Percentiles rank a stretch among this genome's conserved stretches.
phyloP scores from a whole-genome alignment of 2,797 vertebrate species.

The Phataginus tetradactyla region DNA sequence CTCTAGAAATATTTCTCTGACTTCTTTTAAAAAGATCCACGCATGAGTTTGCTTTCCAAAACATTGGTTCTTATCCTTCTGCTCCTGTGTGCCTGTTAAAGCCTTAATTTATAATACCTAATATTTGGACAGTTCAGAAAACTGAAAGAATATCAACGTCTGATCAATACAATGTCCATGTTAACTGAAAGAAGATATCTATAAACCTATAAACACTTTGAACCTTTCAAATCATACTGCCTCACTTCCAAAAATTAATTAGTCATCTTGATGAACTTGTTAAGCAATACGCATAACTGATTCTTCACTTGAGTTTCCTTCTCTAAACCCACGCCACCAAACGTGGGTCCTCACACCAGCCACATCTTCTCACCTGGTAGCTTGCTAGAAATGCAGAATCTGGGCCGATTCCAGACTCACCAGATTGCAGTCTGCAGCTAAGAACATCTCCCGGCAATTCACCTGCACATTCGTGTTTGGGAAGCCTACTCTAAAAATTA shows the following conservation, averaged over 20 bases:
- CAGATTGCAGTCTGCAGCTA: neutral
- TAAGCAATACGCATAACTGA: neutral
- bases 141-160: neutral
- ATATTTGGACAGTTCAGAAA: constrained; percentile 1
- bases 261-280: neutral
- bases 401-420: neutral
- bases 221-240: neutral
- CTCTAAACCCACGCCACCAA: neutral
- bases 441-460: neutral
- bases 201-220: neutral
- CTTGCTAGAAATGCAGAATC: neutral
- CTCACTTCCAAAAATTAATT: neutral
- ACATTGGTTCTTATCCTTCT: neutral
- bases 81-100: neutral
- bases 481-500: neutral
- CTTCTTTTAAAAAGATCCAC: neutral
- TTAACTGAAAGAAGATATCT: neutral
- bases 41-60: neutral
- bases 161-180: neutral
- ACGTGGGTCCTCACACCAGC: neutral
- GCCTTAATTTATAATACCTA: neutral
- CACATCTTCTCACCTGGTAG: neutral
- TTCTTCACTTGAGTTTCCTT: neutral
- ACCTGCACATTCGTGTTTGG: neutral
- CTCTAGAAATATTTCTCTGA: neutral